Conservation (phyloP, 2,113 vertebrate genomes). For the Hucho hucho region DNA sequence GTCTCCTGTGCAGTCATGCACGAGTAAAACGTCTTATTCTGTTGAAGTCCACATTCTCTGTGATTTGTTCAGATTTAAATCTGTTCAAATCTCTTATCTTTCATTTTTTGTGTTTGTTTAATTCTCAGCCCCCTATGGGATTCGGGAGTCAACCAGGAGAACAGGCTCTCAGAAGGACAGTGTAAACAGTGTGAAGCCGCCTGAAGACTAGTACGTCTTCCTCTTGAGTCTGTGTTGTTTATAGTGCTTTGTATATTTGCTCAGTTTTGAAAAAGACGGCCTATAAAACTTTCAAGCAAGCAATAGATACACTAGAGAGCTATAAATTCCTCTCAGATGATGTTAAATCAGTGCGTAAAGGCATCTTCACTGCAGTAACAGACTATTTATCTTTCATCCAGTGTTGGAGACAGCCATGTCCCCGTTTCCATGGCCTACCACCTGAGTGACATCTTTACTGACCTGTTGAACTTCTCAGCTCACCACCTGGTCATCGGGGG, state of each 20-base stretch:
- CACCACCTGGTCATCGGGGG: conserved; percentile 87
- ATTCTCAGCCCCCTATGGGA: conserved; percentile 89
- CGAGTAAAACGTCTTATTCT: too few species aligned
- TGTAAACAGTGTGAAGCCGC: conserved; percentile 72
- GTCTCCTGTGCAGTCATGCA: neutral
- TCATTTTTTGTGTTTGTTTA: conserved; percentile 5
- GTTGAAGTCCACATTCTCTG: neutral
- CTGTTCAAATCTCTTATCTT: neutral
- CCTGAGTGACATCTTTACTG: conserved; percentile 94
- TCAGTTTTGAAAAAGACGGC: neutral
- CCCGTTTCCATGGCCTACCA: conserved; percentile 89
- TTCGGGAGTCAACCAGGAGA: conserved; percentile 93
- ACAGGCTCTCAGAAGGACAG: conserved; percentile 87
- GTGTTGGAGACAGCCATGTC: conserved; percentile 84
- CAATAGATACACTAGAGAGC: neutral
- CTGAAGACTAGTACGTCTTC: conserved; percentile 80
- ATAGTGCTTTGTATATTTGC: neutral
- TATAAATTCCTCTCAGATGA: neutral
- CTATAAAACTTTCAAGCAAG: neutral
- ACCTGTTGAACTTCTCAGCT: conserved; percentile 90
- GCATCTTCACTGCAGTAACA: conserved; percentile 8
- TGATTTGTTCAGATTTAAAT: neutral
- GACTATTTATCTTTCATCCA: conserved; percentile 29
- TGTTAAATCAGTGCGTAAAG: neutral
- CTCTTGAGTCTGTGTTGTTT: neutral